Base-by-base conservation (phyloP, 2,797 vertebrate species). In the Limnodromus scolopaceus region DNA sequence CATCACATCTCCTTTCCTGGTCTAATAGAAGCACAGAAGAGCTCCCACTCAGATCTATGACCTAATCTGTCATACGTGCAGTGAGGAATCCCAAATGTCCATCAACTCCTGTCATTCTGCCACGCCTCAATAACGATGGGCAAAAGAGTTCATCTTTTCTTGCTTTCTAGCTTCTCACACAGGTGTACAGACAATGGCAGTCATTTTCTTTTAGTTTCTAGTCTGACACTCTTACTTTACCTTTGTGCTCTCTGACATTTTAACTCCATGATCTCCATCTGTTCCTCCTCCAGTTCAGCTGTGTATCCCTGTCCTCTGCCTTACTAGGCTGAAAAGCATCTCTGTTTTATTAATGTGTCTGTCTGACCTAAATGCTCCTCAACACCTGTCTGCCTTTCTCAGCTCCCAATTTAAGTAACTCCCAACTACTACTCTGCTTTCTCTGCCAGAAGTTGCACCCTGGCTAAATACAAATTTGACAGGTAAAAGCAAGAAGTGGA, bases 251-350 rank as follows among this genome's bases (percentile, higher is more conserved):
- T 79, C 63, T 80, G 95, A 83, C 39, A 92, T 84, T 95, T 93
- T 74, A 96, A 60, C 83, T 87, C 84, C 51, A 22, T 10, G 49
- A 84, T 96, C 87, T 84, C 94, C 91, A 93, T 94, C 95, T 96
- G 94, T 94, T 95, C 82, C 45, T 89, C 38, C 45, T 83, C 63
- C 27, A 48, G 22, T 48, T 89, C 71, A 83, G 61, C 77, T 71
- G 46, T 43, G 43, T 38, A 34, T 57, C 27, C n/a, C 41, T 39
- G 17, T 70, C 43, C 63, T 84, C 53, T 68, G 80, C 43, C 43
- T 89, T 69, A 78, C 64, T 14, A 66, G 43, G 30, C 34, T 91
- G 54, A 87, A 92, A 92, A 95, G 23, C 27, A 58, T 71, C 39
- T 77, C 45, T 77, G 74, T 77, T 89, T 95, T 93, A 92, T 93